A percentile compares a stretch with the other conserved stretches of the same genome.
phyloP scores from a whole-genome alignment of 2,113 vertebrate genomes.

The Danionella cerebrum region DNA sequence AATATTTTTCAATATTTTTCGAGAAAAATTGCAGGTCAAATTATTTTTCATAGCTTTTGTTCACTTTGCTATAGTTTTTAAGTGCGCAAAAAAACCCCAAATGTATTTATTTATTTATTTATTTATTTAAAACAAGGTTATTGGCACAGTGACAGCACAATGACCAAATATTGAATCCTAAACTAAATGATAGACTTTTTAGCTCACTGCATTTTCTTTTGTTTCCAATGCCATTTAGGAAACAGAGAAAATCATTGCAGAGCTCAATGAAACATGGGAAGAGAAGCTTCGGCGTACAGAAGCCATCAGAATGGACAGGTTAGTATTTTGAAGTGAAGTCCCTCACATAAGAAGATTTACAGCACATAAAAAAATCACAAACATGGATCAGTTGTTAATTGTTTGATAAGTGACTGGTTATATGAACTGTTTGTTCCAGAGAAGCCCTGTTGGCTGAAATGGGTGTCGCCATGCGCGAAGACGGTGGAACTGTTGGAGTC shows the following conservation, averaged over 20 bases:
- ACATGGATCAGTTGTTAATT: neutral
- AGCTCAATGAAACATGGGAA: slow-evolving; percentile 96
- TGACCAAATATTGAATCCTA: neutral
- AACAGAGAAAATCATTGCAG: slow-evolving; percentile 96
- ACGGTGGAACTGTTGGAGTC: slow-evolving; percentile 90
- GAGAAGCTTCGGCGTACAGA: slow-evolving; percentile 93
- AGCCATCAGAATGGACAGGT: slow-evolving; percentile 97
- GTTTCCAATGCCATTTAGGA: slow-evolving; percentile 63
- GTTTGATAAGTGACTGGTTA: too few species aligned
- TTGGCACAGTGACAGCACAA: too few species aligned
- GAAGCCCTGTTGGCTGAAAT: slow-evolving; percentile 94
- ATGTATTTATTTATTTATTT: too few species aligned
- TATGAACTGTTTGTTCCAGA: slow-evolving; percentile 58
- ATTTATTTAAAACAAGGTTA: too few species aligned
- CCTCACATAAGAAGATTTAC: neutral
- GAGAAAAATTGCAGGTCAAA: too few species aligned
- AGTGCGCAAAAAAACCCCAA: too few species aligned
- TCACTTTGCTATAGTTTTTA: too few species aligned
- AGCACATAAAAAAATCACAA: neutral
- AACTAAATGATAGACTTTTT: neutral
- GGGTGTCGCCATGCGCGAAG: slow-evolving; percentile 96
- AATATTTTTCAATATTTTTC: too few species aligned
- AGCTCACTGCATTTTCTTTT: slow-evolving; percentile 7
- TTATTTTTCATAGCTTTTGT: too few species aligned
- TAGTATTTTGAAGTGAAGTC: neutral